Evolutionary conservation across 1,140 invertebrate genomes (phyloP).

Genomic region (Plodia interpunctella): DNA sequence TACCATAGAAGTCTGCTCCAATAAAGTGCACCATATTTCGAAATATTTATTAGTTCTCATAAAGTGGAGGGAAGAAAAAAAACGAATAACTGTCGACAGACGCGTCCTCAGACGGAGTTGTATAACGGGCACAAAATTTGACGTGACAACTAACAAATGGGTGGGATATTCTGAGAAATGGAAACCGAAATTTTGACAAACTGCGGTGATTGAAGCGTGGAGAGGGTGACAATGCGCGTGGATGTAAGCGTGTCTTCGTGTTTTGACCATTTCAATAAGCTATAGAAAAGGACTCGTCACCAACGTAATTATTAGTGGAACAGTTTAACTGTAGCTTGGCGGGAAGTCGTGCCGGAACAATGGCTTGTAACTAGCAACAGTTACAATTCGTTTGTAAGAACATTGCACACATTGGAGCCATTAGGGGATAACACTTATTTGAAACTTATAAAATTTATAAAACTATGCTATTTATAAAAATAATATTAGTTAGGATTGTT

Average conservation of each 20-base stretch:
- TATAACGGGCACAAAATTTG: constrained; percentile 49
- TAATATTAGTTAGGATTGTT: too few relatives aligned
- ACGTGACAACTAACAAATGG: constrained; percentile 47
- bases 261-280: constrained; percentile 60
- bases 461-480: too few relatives aligned
- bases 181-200: constrained; percentile 69
- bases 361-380: constrained; percentile 30
- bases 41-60: constrained; percentile 65
- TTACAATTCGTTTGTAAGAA: constrained; percentile 10
- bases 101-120: constrained; percentile 32
- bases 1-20: constrained; percentile 61
- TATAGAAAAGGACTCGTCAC: constrained; percentile 48
- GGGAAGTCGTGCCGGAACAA: constrained; percentile 42
- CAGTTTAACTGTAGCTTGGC: constrained; percentile 59
- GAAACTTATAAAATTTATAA: too few relatives aligned
- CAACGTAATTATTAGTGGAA: constrained; percentile 59
- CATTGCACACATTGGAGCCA: neutral
- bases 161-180: constrained; percentile 48
- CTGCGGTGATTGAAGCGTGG: constrained; percentile 53
- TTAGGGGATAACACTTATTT: neutral
- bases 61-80: constrained; percentile 45
- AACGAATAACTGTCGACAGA: constrained; percentile 49
- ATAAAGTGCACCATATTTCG: constrained; percentile 62
- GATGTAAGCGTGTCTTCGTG: constrained; percentile 59
- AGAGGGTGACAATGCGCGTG: constrained; percentile 42